Evolutionary conservation across 2,797 vertebrate species (phyloP).

Genomic region (Pyrrhura leucotis): DNA sequence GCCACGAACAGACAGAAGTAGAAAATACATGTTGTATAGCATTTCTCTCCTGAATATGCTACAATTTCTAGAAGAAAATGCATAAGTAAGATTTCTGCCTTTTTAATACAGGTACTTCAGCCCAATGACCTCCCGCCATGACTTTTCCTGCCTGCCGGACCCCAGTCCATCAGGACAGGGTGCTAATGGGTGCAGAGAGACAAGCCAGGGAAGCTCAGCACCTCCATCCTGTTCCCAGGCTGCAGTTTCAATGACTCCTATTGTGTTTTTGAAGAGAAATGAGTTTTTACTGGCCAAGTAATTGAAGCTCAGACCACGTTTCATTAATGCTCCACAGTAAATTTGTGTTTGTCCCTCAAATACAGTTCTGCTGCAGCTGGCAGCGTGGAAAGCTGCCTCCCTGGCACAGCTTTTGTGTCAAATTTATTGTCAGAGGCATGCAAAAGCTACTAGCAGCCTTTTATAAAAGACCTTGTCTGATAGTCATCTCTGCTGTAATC

Average conservation of each 20-base stretch:
- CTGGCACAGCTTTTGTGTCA: accelerated
- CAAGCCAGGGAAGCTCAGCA: accelerated
- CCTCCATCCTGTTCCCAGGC: neutral
- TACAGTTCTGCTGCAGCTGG: neutral
- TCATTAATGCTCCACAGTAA: neutral
- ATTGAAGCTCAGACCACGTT: neutral
- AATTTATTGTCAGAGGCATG: neutral
- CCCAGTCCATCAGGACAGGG: accelerated
- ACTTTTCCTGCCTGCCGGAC: accelerated
- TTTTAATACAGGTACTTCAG: neutral
- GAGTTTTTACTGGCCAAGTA: neutral
- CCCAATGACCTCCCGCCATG: too few relatives aligned
- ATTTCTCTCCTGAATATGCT: neutral
- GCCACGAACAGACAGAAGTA: neutral
- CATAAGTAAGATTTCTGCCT: neutral
- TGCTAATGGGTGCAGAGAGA: neutral
- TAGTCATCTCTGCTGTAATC: neutral
- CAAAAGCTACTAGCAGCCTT: neutral
- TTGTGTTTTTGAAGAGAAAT: neutral
- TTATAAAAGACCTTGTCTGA: neutral
- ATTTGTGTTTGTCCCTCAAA: neutral
- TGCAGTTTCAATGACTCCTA: neutral
- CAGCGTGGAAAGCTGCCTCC: neutral
- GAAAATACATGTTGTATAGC: neutral
- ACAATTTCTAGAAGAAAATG: neutral